Evolutionary conservation across 2,797 vertebrate species (phyloP), one percentile per base, ranked within the genome.

Genomic region (Phoeniculus purpureus): DNA sequence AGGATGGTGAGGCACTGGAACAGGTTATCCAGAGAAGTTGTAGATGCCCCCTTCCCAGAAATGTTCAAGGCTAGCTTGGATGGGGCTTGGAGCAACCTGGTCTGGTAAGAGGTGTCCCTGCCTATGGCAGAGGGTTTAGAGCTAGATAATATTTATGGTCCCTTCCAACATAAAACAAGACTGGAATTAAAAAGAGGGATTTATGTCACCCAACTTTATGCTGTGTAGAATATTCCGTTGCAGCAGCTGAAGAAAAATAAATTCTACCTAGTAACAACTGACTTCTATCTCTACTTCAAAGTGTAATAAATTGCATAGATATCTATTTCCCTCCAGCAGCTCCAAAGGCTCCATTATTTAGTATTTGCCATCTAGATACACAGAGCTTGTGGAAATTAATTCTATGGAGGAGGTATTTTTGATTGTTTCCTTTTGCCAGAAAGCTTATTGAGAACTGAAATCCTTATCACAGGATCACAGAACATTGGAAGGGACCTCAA

Each of bases 211-310:
- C 13, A 61, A 22, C 3, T 65, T 65, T 55, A 55, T 14, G 12
- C 52, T 62, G 21, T 23, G 7, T 45, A 73, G 37, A 1, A 1
- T 3, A 3, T 2, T 68, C 9, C 15, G 10, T 4, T 32, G 18
- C 37, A 83, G 45, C 15, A 78, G 12, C 16, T 81, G 16, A 73
- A 84, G 47, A 72, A 8, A 85, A 65, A 14, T 34, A 82, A 81
- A 79, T 2, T 29, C 48, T 48, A 32, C 3, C 18, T 48, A 7
- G 20, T 26, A 90, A 37, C 2, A 54, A 9, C 5, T 19, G 11
- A 54, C 19, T 27, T 60, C 9, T 31, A 50, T 31, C 7, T 60
- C 47, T 91, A 21, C 26, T 71, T 71, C 20, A 37, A 9, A 4
- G 6, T 72, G 17, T 20, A 62, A 60, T 45, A 73, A 89, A n/a